These are phyloP conservation scores for Spheniscus humboldti DNA, from an alignment of 2,797 vertebrate species.

Conservation along the genomic window DNA sequence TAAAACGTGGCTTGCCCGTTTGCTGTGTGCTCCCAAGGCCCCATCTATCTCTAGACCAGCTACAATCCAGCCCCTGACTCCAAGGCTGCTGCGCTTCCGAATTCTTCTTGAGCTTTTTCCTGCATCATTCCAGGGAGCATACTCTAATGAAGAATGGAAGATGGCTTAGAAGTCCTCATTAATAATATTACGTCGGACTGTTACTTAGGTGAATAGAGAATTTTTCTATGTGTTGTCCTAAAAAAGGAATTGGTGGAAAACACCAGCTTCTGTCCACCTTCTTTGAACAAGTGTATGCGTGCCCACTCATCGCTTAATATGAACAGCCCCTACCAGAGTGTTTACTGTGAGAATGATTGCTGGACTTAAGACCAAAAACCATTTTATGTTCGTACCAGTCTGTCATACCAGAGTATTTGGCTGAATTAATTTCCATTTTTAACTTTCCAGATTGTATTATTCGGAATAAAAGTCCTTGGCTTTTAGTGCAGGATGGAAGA, in stretches of 20 bases:
- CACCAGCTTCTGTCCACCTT: neutral
- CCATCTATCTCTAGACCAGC: neutral
- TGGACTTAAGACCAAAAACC: neutral
- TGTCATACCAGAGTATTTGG: neutral
- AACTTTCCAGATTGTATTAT: neutral
- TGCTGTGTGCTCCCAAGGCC: neutral
- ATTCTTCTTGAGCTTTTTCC: neutral
- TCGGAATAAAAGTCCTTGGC: conserved; percentile 28
- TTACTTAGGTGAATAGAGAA: neutral
- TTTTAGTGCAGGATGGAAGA: neutral
- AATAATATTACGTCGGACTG: accelerated
- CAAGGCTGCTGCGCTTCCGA: neutral
- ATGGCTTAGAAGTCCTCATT: neutral
- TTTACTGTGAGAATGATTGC: neutral
- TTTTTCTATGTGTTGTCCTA: neutral
- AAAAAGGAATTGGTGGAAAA: neutral
- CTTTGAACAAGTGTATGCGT: neutral
- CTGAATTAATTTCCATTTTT: neutral
- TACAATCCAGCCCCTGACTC: neutral
- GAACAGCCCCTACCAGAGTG: neutral
- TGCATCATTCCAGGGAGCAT: neutral
- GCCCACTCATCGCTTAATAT: accelerated
- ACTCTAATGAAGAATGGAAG: neutral
- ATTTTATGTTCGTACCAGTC: neutral
- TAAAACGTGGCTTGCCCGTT: neutral